phyloP scores from a whole-genome alignment of 2,797 vertebrate genomes.

The Lerista edwardsae region DNA sequence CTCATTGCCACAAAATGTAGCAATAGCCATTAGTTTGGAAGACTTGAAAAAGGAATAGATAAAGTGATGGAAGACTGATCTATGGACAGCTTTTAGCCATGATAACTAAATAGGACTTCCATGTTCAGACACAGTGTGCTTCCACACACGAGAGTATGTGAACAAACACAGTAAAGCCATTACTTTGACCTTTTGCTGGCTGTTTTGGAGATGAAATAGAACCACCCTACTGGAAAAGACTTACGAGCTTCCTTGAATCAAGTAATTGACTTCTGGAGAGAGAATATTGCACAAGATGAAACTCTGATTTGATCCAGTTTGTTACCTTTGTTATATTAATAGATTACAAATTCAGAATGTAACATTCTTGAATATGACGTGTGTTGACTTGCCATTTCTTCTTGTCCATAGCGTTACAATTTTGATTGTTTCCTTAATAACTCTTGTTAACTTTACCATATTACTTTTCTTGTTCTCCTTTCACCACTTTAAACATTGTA shows the following conservation, averaged over 20 bases:
- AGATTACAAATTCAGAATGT: not conserved
- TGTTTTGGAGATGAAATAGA: not conserved
- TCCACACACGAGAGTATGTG: not conserved
- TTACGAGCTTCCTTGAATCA: not conserved
- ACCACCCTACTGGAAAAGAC: not conserved
- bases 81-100: not conserved
- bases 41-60: not conserved
- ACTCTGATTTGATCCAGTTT: not conserved
- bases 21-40: not conserved
- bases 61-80: not conserved
- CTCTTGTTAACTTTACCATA: not conserved
- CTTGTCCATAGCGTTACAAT: not conserved
- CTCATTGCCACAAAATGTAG: not conserved
- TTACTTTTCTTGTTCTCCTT: too few species aligned
- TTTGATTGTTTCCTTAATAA: not conserved
- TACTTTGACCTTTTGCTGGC: not conserved
- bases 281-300: not conserved
- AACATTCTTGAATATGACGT: not conserved
- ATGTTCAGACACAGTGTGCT: not conserved
- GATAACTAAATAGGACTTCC: not conserved
- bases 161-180: not conserved
- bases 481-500: too few species aligned
- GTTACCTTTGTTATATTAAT: not conserved
- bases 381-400: not conserved
- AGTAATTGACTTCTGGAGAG: not conserved